phyloP scores from a whole-genome alignment of 2,888 invertebrate species.

The Andrena haemorrhoa region DNA sequence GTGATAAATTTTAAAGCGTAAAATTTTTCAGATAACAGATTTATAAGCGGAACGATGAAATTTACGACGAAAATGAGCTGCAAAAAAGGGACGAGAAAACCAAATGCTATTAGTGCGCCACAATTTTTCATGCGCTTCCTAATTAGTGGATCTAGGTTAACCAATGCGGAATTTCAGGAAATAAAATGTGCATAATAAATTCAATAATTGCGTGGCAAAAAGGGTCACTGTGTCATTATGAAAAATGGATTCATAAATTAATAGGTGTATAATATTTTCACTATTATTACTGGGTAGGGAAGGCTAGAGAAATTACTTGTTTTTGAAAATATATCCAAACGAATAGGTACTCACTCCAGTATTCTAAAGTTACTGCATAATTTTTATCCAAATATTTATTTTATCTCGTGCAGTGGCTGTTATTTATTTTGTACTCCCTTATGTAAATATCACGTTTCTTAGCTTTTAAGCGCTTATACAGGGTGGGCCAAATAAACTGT shows the following conservation, averaged over 20 bases:
- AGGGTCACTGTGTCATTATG: background rate
- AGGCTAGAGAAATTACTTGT: no score
- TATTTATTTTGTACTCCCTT: no score
- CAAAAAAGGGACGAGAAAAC: background rate
- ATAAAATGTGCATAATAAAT: conserved; percentile 6
- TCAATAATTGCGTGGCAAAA: background rate
- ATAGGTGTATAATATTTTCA: no score
- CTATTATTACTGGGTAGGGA: no score
- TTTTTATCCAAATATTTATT: no score
- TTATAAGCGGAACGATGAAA: background rate
- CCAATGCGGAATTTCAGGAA: conserved; percentile 6
- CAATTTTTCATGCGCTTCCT: conserved; percentile 13
- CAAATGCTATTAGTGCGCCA: background rate
- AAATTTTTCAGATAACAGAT: conserved; percentile 4
- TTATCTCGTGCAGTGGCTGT: no score
- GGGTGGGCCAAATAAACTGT: no score
- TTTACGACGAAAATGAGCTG: background rate
- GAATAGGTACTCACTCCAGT: no score
- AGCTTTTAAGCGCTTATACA: no score
- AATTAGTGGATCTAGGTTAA: conserved; percentile 32
- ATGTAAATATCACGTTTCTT: no score
- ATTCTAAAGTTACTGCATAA: no score
- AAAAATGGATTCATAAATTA: background rate
- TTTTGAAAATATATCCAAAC: no score
- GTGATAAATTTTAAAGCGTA: background rate